These are phyloP conservation scores for Drosophila rhopaloa DNA, from an alignment of 1,140 invertebrate species.

Conservation along the genomic window DNA sequence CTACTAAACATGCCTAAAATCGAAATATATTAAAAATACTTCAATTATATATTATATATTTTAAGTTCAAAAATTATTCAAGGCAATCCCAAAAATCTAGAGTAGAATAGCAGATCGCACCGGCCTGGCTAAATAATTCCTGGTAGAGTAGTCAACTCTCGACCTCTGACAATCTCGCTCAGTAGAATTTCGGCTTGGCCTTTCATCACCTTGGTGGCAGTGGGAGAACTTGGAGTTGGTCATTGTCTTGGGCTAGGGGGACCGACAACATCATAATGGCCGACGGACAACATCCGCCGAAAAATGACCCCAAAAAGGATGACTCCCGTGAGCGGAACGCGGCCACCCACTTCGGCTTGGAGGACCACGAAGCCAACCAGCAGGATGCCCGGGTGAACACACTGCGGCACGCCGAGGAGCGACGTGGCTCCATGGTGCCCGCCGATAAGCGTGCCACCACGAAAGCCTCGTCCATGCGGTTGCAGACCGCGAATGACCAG, in stretches of 20 bases:
- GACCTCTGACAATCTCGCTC: neutral
- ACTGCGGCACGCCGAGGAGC: slow-evolving; percentile 16
- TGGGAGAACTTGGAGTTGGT: slow-evolving; percentile 6
- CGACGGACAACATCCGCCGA: slow-evolving; percentile 5
- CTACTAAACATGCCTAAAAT: too few species aligned
- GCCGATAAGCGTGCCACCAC: neutral
- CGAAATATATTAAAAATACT: too few species aligned
- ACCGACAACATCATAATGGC: slow-evolving; percentile 29
- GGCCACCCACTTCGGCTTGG: slow-evolving; percentile 48
- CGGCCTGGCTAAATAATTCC: slow-evolving; percentile 24
- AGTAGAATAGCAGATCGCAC: neutral
- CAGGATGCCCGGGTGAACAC: slow-evolving; percentile 53
- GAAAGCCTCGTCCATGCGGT: neutral
- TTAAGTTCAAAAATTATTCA: too few species aligned
- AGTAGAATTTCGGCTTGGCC: slow-evolving; percentile 18
- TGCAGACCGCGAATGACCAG: neutral
- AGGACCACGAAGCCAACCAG: slow-evolving; percentile 47
- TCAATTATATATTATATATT: too few species aligned
- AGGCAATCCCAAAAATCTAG: neutral
- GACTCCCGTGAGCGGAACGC: slow-evolving; percentile 28
- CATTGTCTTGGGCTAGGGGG: neutral
- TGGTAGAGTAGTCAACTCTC: slow-evolving; percentile 4
- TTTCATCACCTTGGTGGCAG: slow-evolving; percentile 49
- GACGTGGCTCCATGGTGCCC: slow-evolving; percentile 10
- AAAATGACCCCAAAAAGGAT: neutral